phyloP scores from a whole-genome alignment of 2,113 vertebrate species.

The Oostethus manadensis region DNA sequence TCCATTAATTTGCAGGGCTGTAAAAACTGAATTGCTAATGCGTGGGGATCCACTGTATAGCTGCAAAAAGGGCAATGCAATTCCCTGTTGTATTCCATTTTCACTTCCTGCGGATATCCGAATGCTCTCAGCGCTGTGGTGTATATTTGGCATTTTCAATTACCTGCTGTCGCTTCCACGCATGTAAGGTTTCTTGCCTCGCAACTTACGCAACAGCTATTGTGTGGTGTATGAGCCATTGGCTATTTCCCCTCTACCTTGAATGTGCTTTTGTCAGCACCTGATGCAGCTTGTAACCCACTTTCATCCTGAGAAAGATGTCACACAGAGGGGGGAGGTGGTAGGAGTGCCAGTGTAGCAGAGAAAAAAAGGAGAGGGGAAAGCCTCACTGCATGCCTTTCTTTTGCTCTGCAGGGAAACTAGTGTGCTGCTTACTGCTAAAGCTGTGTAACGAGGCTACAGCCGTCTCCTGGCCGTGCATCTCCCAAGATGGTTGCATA shows the following conservation, averaged over 20 bases:
- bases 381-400: slow-evolving; percentile 38
- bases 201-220: slow-evolving; percentile 53
- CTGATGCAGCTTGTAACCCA: slow-evolving; percentile 36
- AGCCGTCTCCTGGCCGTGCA: slow-evolving; percentile 51
- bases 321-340: slow-evolving; percentile 18
- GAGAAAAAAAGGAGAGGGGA: slow-evolving; percentile 21
- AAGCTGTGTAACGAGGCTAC: slow-evolving; percentile 44
- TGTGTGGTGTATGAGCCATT: slow-evolving; percentile 47
- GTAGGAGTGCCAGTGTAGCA: slow-evolving; percentile 13
- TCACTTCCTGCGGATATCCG: background rate
- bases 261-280: slow-evolving; percentile 54
- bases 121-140: background rate
- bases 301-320: slow-evolving; percentile 26
- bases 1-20: too few relatives aligned
- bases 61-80: background rate
- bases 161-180: slow-evolving; percentile 24
- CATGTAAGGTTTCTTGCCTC: slow-evolving; percentile 40
- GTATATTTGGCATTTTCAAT: slow-evolving; percentile 13
- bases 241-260: slow-evolving; percentile 36
- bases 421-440: slow-evolving; percentile 36
- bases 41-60: too few relatives aligned
- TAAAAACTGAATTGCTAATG: too few relatives aligned
- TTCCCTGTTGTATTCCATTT: background rate
- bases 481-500: slow-evolving; percentile 69
- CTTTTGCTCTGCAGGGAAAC: slow-evolving; percentile 28